Evolutionary conservation across 2,113 vertebrate species (phyloP).

Genomic region (Tapirus terrestris): DNA sequence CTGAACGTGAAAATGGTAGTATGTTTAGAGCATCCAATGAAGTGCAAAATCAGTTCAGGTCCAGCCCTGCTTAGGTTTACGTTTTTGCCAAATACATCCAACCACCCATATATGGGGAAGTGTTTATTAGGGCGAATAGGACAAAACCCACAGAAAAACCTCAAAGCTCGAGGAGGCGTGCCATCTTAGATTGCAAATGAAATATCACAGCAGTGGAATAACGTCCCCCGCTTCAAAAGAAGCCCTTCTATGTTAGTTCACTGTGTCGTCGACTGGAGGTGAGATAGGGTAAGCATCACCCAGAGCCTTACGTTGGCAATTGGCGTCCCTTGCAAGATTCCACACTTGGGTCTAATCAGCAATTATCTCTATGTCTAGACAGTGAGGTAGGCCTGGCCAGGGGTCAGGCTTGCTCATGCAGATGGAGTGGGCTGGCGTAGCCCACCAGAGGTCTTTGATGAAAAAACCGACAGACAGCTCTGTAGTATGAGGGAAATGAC

Average conservation of each 20-base stretch:
- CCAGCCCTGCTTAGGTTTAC: not conserved
- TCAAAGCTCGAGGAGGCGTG: accelerated
- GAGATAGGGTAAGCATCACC: accelerated
- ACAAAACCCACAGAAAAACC: too few relatives aligned
- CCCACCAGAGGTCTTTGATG: not conserved
- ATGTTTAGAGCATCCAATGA: not conserved
- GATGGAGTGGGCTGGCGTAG: not conserved
- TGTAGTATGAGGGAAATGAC: not conserved
- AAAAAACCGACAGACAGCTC: accelerated
- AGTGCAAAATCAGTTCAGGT: accelerated
- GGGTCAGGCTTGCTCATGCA: accelerated
- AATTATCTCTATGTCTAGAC: not conserved
- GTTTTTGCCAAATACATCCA: not conserved
- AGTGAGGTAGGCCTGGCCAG: not conserved
- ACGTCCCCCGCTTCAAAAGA: accelerated
- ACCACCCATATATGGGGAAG: accelerated
- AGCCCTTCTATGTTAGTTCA: accelerated
- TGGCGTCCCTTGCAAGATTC: not conserved
- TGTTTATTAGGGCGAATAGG: accelerated
- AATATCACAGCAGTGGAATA: accelerated
- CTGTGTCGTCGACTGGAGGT: accelerated
- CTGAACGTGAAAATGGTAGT: not conserved
- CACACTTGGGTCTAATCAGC: not conserved
- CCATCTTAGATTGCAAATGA: too few relatives aligned
- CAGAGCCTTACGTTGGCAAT: accelerated